phyloP scores from a whole-genome alignment of 2,888 invertebrate genomes.

The Calameuta idolon region DNA sequence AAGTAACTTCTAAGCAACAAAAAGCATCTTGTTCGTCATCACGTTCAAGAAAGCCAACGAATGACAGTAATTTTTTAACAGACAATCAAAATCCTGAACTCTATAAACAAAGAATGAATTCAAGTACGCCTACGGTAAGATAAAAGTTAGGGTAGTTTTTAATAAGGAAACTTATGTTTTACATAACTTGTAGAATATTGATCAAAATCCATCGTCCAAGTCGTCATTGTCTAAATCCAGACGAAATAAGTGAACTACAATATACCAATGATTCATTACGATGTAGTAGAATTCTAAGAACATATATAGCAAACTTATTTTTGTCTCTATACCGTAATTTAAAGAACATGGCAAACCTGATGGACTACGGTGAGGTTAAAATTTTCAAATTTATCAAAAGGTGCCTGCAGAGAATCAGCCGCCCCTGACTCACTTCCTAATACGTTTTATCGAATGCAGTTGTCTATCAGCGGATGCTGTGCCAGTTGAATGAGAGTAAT shows the following conservation, averaged over 20 bases:
- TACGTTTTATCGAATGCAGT: background rate
- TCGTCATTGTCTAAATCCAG: background rate
- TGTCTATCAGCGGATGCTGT: background rate
- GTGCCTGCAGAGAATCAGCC: background rate
- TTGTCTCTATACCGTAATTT: no score
- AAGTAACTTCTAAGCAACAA: background rate
- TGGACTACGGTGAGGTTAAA: background rate
- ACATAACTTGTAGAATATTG: background rate
- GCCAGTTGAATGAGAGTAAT: background rate
- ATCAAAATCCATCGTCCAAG: background rate
- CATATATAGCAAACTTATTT: background rate
- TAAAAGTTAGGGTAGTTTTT: background rate
- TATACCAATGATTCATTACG: background rate
- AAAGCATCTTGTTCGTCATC: background rate
- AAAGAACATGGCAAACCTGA: background rate
- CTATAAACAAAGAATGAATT: background rate
- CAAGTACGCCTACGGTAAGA: background rate
- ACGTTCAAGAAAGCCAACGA: background rate
- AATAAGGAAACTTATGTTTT: background rate
- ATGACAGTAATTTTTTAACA: background rate
- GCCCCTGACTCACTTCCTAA: background rate
- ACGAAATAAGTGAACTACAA: background rate
- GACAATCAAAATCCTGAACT: background rate
- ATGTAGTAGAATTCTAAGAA: background rate
- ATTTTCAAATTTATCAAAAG: background rate